These are phyloP conservation scores for Rhabdornis inornatus DNA, from an alignment of 2,113 vertebrate species.

Conservation along the genomic window DNA sequence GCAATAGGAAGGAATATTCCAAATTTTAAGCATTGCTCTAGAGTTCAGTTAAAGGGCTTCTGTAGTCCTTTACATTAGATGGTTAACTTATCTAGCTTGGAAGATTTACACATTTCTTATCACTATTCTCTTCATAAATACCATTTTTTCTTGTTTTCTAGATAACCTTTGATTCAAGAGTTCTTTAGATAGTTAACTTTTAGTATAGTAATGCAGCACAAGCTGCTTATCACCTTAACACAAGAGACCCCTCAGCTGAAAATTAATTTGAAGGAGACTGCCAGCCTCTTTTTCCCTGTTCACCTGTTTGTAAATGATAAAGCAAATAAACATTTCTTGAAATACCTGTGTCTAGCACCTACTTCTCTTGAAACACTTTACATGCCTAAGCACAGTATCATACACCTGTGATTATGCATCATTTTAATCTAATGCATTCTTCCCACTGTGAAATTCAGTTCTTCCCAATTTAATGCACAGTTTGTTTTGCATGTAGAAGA, in stretches of 20 bases:
- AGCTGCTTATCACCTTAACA: slow-evolving; percentile 68
- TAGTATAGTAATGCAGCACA: slow-evolving; percentile 51
- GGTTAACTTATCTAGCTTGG: background rate
- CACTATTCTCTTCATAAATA: background rate
- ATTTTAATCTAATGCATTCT: slow-evolving; percentile 63
- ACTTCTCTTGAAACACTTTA: slow-evolving; percentile 45
- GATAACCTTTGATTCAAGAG: slow-evolving; percentile 37
- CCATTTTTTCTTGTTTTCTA: slow-evolving; percentile 7
- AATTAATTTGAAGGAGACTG: slow-evolving; percentile 72
- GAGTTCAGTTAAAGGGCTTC: background rate
- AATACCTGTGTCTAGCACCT: slow-evolving; percentile 53
- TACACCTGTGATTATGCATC: slow-evolving; percentile 40
- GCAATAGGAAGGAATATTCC: background rate
- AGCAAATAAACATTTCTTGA: slow-evolving; percentile 68
- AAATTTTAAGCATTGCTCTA: background rate
- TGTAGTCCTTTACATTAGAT: background rate
- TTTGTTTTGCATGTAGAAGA: slow-evolving; percentile 47
- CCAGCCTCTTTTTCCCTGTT: slow-evolving; percentile 55
- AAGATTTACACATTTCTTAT: background rate
- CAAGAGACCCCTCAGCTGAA: slow-evolving; percentile 62
- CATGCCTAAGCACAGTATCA: slow-evolving; percentile 3
- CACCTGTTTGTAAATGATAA: slow-evolving; percentile 76
- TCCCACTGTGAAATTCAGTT: slow-evolving; percentile 67
- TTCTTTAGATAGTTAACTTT: slow-evolving; percentile 61
- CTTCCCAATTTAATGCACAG: slow-evolving; percentile 68